Base-by-base conservation (phyloP, 2,888 invertebrate species). In the Lordiphosa andalusiaca region DNA sequence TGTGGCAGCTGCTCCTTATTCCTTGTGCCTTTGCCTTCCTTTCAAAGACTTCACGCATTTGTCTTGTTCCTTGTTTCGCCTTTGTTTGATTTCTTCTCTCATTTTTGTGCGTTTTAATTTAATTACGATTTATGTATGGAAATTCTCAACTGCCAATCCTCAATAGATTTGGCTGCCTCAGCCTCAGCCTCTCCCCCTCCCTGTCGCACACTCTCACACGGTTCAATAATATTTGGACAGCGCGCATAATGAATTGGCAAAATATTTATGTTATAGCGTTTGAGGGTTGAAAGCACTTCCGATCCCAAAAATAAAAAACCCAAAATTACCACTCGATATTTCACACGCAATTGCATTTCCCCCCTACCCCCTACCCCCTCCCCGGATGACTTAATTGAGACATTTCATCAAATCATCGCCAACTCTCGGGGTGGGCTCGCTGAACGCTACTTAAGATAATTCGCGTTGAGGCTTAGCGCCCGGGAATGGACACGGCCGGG, bases 41-140 rank as follows among this genome's bases (percentile, higher is more conserved):
- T 54, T 30, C 30, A 30, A 30, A 30, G 30, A 30, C 30, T 30
- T 30, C 30, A 30, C 30, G 44, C 56, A 53, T 72, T 59, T 53
- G 38, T 35, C 44, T 47, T 58, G 58, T 55, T 38, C 44, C 44
- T 38, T 51, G 41, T 42, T 50, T 36, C 44, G 56, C 12, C 47
- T 33, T 16, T 53, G 50, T 56, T 38, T 44, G 50, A 48, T 49
- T 49, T 50, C 49, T 42, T 57, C 40, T 57, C 40, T 52, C 37
- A 44, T 55, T 50, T 71, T 78, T 78, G 67, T 73, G 68, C 59
- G 73, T 67, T 77, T 68, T 76, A 73, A 78, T 78, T 78, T 77
- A 77, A 77, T 77, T 77, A 83, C 72, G 83, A 84, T 77, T 78
- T 82, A 73, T 82, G 64, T 69, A 81, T 76, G 77, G 71, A 81